Conservation (phyloP, 2,113 vertebrate species). For the Calidris pugnax region DNA sequence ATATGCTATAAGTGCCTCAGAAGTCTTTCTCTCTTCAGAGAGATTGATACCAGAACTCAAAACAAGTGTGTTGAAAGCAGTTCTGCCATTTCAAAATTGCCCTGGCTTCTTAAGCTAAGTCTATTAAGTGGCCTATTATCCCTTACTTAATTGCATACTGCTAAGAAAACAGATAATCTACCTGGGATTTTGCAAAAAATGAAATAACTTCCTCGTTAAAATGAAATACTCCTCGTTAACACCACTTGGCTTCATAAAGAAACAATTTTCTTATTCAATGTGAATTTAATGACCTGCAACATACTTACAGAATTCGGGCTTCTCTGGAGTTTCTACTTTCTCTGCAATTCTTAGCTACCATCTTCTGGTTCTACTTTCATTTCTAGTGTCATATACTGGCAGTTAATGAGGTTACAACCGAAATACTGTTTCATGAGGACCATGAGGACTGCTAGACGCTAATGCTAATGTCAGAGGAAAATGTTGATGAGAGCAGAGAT, state of each 20-base stretch:
- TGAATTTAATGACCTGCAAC: neutral
- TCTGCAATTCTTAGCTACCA: neutral
- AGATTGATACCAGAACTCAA: neutral
- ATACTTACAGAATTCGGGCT: neutral
- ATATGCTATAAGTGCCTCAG: neutral
- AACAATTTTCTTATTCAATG: neutral
- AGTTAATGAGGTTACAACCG: neutral
- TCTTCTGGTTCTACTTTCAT: neutral
- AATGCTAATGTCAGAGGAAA: neutral
- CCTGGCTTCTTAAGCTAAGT: neutral
- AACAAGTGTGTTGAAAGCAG: neutral
- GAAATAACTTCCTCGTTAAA: accelerated
- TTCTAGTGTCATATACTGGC: neutral
- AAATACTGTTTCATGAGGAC: neutral
- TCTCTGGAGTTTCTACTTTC: neutral
- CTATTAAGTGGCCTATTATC: neutral
- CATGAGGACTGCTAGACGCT: neutral
- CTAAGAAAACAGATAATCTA: neutral
- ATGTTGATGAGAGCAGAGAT: neutral
- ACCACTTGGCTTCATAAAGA: neutral
- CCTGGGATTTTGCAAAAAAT: neutral
- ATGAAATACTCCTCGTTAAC: accelerated
- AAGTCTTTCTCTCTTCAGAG: neutral
- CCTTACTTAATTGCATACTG: neutral
- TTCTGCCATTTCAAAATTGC: neutral